A percentile compares a stretch with the other conserved stretches of the same genome.
Evolutionary conservation across 2,113 vertebrate species (phyloP).

Genomic region (Falco punctatus): DNA sequence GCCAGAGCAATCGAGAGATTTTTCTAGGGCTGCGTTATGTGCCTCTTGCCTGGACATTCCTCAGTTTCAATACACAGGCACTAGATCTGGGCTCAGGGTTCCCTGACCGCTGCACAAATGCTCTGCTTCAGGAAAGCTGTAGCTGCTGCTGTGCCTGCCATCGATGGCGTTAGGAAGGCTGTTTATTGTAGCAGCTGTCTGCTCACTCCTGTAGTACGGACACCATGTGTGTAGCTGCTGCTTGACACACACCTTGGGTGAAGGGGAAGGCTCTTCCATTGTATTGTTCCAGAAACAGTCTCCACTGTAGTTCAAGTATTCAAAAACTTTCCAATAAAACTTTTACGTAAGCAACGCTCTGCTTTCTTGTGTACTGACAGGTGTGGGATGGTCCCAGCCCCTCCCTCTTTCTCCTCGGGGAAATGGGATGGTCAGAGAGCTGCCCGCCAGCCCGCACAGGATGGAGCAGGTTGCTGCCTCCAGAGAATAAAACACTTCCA

Average conservation of each 20-base stretch:
- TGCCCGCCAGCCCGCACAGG: background rate
- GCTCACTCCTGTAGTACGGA: background rate
- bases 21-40: background rate
- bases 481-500: background rate
- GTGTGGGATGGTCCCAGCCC: background rate
- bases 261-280: conserved; percentile 31
- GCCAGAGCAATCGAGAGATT: conserved; percentile 36
- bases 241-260: conserved; percentile 14
- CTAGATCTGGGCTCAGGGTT: background rate
- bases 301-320: conserved; percentile 67
- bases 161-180: background rate
- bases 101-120: background rate
- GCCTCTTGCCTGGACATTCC: conserved; percentile 1
- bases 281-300: conserved; percentile 65
- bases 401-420: background rate
- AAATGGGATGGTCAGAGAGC: background rate
- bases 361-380: background rate
- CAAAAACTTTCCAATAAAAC: conserved; percentile 77
- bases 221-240: conserved; percentile 28
- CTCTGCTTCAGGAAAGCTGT: background rate
- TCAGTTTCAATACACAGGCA: background rate
- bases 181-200: conserved; percentile 24
- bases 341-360: conserved; percentile 70
- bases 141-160: conserved; percentile 30
- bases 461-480: background rate